phyloP scores from a whole-genome alignment of 2,888 invertebrate species.

The Apotomis capreana region DNA sequence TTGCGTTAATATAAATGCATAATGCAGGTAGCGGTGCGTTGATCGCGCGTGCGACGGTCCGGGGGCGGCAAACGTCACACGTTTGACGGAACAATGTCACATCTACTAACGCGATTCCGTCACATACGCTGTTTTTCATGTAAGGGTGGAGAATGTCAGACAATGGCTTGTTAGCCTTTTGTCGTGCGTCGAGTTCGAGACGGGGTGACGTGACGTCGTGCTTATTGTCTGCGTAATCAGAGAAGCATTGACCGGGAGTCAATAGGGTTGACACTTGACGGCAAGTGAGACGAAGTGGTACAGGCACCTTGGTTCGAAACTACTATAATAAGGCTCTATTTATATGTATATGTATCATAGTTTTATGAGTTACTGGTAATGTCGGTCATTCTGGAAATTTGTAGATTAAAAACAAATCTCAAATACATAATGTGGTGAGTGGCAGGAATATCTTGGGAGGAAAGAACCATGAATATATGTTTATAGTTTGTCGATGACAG shows the following conservation, averaged over 20 bases:
- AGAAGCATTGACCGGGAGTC: constrained; percentile 67
- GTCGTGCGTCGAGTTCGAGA: constrained; percentile 69
- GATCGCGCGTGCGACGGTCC: constrained; percentile 28
- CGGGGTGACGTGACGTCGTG: constrained; percentile 69
- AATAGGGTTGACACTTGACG: constrained; percentile 50
- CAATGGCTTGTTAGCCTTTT: constrained; percentile 78
- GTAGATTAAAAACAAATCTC: no score
- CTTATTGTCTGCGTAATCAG: constrained; percentile 70
- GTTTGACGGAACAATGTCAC: constrained; percentile 3
- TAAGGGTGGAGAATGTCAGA: constrained; percentile 60
- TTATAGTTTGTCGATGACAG: no score
- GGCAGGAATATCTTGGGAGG: no score
- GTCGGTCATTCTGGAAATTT: no score
- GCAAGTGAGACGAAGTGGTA: constrained; percentile 34
- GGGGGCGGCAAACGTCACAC: constrained; percentile 23
- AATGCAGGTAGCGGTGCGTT: constrained; percentile 34
- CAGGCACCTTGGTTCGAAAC: constrained; percentile 7
- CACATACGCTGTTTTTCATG: constrained; percentile 37
- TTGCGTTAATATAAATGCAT: constrained; percentile 37
- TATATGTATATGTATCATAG: no score
- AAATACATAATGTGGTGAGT: no score
- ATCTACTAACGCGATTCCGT: neutral
- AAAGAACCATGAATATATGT: no score
- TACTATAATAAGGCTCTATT: no score
- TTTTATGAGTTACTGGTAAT: no score